Conservation (phyloP, 2,113 vertebrate species). For the Monarcha castaneiventris region DNA sequence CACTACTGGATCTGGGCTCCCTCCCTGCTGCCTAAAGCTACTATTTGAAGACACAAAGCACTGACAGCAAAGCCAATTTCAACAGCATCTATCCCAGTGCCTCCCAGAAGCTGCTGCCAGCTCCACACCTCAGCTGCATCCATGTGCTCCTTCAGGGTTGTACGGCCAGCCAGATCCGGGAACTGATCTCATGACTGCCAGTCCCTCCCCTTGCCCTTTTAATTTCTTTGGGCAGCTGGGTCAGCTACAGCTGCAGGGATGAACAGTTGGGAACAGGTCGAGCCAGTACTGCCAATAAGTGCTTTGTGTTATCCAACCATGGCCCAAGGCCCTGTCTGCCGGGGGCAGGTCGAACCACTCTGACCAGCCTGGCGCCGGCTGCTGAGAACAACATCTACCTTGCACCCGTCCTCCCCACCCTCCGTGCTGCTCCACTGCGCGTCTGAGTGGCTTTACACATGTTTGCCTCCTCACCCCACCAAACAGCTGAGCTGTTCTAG, state of each 20-base stretch:
- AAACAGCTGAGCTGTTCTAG: not conserved
- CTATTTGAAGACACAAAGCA: not conserved
- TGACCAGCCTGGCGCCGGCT: not conserved
- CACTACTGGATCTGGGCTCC: not conserved
- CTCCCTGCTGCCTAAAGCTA: not conserved
- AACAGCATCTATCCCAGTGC: not conserved
- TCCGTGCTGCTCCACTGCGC: not conserved
- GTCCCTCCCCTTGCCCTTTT: conserved; percentile 22
- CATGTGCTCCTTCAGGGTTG: not conserved
- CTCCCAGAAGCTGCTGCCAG: conserved; percentile 13
- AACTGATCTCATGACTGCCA: not conserved
- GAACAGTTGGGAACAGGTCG: conserved; percentile 32
- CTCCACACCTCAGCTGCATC: conserved; percentile 18
- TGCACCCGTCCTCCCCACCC: not conserved
- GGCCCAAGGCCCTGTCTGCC: conserved; percentile 54
- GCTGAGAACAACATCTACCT: not conserved
- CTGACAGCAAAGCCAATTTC: conserved; percentile 2
- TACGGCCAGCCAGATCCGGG: not conserved
- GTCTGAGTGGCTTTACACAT: not conserved
- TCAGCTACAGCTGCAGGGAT: conserved; percentile 41
- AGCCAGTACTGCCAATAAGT: conserved; percentile 5
- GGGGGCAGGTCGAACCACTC: conserved; percentile 34
- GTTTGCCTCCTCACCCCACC: not conserved
- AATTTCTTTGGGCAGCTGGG: conserved; percentile 17
- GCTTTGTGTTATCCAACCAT: conserved; percentile 32